phyloP scores from a whole-genome alignment of 2,113 vertebrate species.

The Grammatotria lemairii region DNA sequence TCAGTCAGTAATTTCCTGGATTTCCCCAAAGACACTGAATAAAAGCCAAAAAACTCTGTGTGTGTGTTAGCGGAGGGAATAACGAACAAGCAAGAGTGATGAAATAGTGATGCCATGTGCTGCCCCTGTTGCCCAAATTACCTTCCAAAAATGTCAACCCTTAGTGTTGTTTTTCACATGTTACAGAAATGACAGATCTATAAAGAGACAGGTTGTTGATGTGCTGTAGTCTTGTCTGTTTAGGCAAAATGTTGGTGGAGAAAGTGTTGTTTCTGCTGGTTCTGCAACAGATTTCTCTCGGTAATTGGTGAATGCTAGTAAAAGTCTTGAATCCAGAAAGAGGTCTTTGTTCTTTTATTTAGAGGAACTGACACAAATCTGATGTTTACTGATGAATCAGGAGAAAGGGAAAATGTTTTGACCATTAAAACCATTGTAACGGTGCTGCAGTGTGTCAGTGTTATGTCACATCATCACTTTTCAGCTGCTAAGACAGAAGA shows the following conservation, averaged over 20 bases:
- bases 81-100: neutral
- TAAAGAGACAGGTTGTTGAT: neutral
- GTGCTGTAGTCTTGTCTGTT: neutral
- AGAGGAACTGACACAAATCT: slow-evolving; percentile 2
- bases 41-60: neutral
- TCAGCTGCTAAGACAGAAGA: neutral
- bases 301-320: slow-evolving; percentile 33
- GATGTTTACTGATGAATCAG: neutral
- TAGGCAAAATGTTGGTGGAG: neutral
- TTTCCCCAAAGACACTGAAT: neutral
- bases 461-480: neutral
- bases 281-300: slow-evolving; percentile 1
- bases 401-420: neutral
- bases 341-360: neutral
- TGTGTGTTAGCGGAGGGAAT: neutral
- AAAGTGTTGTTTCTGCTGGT: neutral
- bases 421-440: slow-evolving; percentile 1
- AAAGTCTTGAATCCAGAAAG: neutral
- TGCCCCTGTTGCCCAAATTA: neutral
- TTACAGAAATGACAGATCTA: neutral
- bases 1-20: neutral
- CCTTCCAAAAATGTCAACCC: neutral
- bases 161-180: neutral
- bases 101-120: neutral
- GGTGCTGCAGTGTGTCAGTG: neutral